A percentile compares a stretch with the other conserved stretches of the same genome.
phyloP scores from a whole-genome alignment of 2,797 vertebrate genomes.

The Urosaurus nigricauda region DNA sequence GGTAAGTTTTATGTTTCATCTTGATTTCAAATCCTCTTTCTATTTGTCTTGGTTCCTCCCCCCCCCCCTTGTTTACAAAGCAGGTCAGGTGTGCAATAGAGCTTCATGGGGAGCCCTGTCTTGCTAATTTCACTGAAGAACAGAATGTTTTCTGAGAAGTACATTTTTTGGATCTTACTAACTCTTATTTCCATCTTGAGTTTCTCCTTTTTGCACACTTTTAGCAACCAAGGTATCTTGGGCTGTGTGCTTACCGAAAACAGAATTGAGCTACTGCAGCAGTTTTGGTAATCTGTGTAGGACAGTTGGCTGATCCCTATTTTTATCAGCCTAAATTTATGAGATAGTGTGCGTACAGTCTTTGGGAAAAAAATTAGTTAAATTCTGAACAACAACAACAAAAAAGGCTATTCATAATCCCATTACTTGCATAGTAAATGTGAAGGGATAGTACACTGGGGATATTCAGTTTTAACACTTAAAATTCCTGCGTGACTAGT shows the following conservation, averaged over 20 bases:
- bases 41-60: background rate
- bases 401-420: background rate
- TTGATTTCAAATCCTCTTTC: background rate
- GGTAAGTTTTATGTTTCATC: conserved; percentile 71
- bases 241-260: background rate
- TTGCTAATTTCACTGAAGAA: background rate
- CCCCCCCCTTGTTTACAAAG: background rate
- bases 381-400: accelerated
- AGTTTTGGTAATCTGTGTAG: background rate
- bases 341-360: background rate
- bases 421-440: background rate
- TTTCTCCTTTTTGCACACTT: background rate
- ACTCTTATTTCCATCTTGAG: background rate
- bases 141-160: background rate
- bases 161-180: background rate
- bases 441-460: background rate
- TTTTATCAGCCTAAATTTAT: conserved; percentile 26
- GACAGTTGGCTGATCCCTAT: background rate
- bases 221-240: background rate
- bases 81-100: background rate
- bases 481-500: background rate
- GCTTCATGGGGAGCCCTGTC: background rate
- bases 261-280: background rate
- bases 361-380: background rate
- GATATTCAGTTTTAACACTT: conserved; percentile 28